Evolutionary conservation across 2,113 vertebrate species (phyloP), one percentile per base, ranked within the genome.

Genomic region (Catharus minimus): DNA sequence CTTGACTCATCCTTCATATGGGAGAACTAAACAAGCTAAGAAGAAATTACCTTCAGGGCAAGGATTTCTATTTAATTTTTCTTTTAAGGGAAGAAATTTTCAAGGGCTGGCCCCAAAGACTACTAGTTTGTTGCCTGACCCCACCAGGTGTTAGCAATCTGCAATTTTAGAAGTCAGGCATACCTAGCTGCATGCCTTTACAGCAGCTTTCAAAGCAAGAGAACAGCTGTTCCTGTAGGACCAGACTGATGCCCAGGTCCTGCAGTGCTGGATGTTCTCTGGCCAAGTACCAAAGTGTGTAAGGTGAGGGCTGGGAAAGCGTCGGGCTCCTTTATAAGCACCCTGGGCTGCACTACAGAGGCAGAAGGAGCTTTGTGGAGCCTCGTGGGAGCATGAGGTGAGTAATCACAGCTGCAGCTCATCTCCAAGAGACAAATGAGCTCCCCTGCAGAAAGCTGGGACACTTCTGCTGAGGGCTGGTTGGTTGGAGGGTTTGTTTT

Each of bases 321-420:
- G 0, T 4, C 56, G 15, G 23, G 17, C 55, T 46, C 17, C 3
- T 2, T 0, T 7, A 22, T 21, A 46, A 38, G 49, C 7, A 7
- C 21, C 49, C 64, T 16, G 60, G 60, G 52, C 33, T 56, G 56
- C 13, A 2, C n/a, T 22, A 10, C 4, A 68, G 28, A 65, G 38
- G 58, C 72, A 72, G 64, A 41, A 33, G 43, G 26, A 81, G 53
- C 38, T 77, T 17, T 11, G 68, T 26, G 67, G 41, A 65, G 38
- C 55, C 82, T 58, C 50, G 6, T 10, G 50, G 67, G 55, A 65
- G 15, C 22, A 3, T 0, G 24, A 73, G 4, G 47, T 10, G 23
- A 77, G 60, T 66, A 62, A 83, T 50, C 73, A 55, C 68, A 74
- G 73, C 60, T 71, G 81, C 65, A 58, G 0, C 30, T 77, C 50